phyloP scores from a whole-genome alignment of 2,888 invertebrate species.

The Machimus rusticus region DNA sequence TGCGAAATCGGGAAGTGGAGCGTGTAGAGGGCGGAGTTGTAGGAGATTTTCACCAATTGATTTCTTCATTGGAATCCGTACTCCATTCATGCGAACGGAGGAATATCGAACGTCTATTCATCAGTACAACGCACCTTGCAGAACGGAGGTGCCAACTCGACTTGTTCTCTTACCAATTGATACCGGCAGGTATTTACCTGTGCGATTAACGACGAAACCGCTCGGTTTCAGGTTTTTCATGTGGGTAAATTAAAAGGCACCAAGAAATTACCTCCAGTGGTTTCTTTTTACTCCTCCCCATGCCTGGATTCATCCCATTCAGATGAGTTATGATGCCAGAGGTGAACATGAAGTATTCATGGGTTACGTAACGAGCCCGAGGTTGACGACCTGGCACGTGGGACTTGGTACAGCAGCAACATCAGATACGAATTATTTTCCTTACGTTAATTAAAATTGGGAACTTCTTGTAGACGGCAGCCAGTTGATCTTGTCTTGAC shows the following conservation, averaged over 20 bases:
- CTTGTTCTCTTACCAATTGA: background rate
- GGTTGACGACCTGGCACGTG: constrained; percentile 30
- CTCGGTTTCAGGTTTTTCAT: constrained; percentile 4
- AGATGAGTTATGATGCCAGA: constrained; percentile 21
- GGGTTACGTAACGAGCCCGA: constrained; percentile 12
- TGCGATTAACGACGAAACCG: constrained; percentile 3
- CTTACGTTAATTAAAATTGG: constrained; percentile 16
- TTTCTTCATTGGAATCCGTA: background rate
- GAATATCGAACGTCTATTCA: background rate
- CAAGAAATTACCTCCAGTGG: constrained; percentile 1
- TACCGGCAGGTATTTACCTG: background rate
- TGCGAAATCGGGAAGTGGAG: background rate
- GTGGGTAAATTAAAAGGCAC: background rate
- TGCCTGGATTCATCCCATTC: constrained; percentile 8
- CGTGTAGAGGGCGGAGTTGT: background rate
- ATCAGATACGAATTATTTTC: constrained; percentile 9
- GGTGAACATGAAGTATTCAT: constrained; percentile 33
- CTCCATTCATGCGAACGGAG: background rate
- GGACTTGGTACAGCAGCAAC: background rate
- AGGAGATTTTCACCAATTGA: background rate
- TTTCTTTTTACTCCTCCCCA: background rate
- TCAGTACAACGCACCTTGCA: background rate
- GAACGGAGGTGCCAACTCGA: background rate
- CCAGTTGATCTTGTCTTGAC: background rate
- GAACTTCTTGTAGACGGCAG: background rate